Conservation (phyloP, 2,113 vertebrate species). For the Turnix velox region DNA sequence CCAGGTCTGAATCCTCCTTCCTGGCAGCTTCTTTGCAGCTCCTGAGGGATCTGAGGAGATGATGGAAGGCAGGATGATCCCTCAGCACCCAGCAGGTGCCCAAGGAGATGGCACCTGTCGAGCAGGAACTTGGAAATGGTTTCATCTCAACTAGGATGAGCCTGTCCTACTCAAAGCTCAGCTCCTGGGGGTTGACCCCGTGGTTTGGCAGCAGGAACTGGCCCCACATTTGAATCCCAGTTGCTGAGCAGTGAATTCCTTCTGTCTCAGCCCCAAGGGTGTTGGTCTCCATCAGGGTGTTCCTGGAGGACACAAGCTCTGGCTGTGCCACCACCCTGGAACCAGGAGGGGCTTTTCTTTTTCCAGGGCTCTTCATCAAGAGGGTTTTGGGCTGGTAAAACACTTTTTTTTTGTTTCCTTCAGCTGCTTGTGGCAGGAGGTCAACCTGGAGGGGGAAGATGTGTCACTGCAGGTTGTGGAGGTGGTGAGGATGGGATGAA, state of each 20-base stretch:
- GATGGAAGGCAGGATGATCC: background rate
- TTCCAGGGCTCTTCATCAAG: background rate
- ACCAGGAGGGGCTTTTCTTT: background rate
- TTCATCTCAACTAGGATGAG: conserved; percentile 41
- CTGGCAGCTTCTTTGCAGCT: background rate
- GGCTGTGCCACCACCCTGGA: background rate
- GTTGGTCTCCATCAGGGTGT: background rate
- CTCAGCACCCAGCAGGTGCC: conserved; percentile 8
- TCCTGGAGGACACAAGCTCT: background rate
- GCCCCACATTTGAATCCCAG: background rate
- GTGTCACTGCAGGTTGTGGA: background rate
- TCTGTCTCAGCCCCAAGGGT: rapidly evolving
- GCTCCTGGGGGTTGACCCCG: conserved; percentile 17
- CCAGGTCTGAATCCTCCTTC: background rate
- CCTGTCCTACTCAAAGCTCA: background rate
- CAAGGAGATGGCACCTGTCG: conserved; percentile 48
- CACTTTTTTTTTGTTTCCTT: background rate
- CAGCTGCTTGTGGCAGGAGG: background rate
- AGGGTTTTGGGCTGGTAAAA: background rate
- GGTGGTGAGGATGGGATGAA: background rate
- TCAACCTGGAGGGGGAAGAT: background rate
- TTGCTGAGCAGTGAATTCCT: conserved; percentile 3
- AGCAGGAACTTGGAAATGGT: conserved; percentile 49
- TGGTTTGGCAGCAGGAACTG: background rate
- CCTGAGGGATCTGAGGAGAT: conserved; percentile 8